Evolutionary conservation across 2,797 vertebrate genomes (phyloP).

Genomic region (Huso huso): DNA sequence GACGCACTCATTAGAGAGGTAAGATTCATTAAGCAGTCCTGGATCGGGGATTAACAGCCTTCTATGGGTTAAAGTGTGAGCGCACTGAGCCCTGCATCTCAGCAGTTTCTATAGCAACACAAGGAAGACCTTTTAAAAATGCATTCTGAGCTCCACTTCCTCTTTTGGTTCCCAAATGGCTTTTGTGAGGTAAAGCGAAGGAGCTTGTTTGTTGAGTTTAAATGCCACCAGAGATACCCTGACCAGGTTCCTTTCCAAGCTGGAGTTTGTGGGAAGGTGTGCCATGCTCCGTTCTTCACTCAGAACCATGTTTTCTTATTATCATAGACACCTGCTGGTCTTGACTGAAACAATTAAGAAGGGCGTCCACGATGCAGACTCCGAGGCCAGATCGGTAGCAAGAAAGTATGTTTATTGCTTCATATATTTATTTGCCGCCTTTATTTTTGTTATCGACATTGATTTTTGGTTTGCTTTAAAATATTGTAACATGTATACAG

Average conservation of each 20-base stretch:
- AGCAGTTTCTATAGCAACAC: conserved; percentile 43
- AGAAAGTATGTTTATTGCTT: conserved; percentile 79
- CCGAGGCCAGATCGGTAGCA: conserved; percentile 90
- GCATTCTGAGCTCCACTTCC: conserved; percentile 28
- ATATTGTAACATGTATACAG: no score
- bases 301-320: conserved; percentile 45
- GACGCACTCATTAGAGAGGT: conserved; percentile 90
- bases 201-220: conserved; percentile 13
- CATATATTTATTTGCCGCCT: background rate
- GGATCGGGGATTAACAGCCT: conserved; percentile 44
- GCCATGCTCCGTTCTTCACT: background rate
- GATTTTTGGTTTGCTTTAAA: background rate
- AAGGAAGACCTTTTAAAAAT: conserved; percentile 46
- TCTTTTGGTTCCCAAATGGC: conserved; percentile 27
- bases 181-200: conserved; percentile 28
- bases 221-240: conserved; percentile 2
- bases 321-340: conserved; percentile 85
- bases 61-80: conserved; percentile 30
- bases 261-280: background rate
- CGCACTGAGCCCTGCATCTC: conserved; percentile 28
- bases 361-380: conserved; percentile 93
- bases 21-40: conserved; percentile 29
- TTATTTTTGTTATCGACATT: background rate
- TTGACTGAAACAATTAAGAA: conserved; percentile 96
- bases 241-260: background rate